Evolutionary conservation across 2,888 invertebrate species (phyloP), one percentile per base, ranked within the genome.

Genomic region (Synanthedon andrenaeformis): DNA sequence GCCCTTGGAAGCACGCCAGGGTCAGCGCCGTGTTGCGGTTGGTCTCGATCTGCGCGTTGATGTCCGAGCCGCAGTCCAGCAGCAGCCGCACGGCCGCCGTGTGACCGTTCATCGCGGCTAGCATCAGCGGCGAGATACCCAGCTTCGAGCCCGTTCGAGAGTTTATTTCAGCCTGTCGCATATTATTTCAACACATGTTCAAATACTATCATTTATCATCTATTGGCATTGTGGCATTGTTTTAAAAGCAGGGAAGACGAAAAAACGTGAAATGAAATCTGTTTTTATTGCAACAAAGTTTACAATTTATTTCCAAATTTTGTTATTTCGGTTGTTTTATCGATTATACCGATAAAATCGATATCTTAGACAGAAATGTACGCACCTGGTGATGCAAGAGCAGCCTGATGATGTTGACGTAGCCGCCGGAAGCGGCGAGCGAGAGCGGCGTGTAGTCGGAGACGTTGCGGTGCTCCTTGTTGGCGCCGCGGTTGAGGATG

Each of bases 381-480:
- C 45, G 14, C 52, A 83, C 85, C 84, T 97, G 98, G 79, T 96
- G 94, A 71, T 92, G 94, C 51, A 99, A 89, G 59, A 99, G 88
- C 58, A 99, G 90, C 69, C 97, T 94, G 68, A 99, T 99, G 70
- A 99, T 99, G 78, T 99, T 98, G 54, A 98, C 98, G 81, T 98
- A 99, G 19, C 99, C 99, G 42, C 98, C 99, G 41, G 97, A 98
- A 12, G 99, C 99, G 17, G 99, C 99, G 59, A 99, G 89, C 74
- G 98, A 98, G n/a, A 99, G 89, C 1, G 99, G 99, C 10, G 99
- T 99, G 77, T 99, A 99, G 84, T 99, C 99, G 23, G 98, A 98
- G 13, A 99, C 98, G 83, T 99, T 99, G 54, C 99, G 92, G 82
- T 99, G 99, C 76, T 97, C 96, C 83, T 98, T 99, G 86, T 99